Conservation (phyloP, 2,888 invertebrate genomes). For the Nomada lathburiana region DNA sequence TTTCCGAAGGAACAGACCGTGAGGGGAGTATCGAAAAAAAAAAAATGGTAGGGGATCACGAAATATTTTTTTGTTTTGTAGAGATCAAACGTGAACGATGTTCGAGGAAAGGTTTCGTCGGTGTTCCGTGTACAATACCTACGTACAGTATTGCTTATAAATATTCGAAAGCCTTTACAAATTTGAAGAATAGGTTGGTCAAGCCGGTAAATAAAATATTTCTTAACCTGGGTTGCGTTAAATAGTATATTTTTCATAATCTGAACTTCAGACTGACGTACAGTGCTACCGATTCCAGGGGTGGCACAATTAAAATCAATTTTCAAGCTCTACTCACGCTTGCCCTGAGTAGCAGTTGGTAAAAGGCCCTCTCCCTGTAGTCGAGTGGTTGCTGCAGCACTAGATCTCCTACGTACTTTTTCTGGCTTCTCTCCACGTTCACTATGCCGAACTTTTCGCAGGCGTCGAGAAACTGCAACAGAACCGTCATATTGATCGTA, state of each 20-base stretch:
- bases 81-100: background rate
- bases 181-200: no score
- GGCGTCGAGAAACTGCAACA: conserved; percentile 88
- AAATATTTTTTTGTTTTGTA: no score
- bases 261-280: no score
- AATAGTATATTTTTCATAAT: no score
- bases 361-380: conserved; percentile 91
- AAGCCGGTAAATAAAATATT: no score
- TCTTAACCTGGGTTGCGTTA: no score
- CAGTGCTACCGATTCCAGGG: background rate
- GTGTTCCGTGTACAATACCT: no score
- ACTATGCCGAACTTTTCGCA: conserved; percentile 90
- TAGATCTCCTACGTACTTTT: conserved; percentile 90
- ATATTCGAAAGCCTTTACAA: no score
- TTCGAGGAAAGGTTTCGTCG: no score
- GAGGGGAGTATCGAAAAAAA: background rate
- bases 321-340: conserved; percentile 86
- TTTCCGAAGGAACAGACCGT: background rate
- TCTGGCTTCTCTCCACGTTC: conserved; percentile 87
- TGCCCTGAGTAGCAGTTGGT: conserved; percentile 91
- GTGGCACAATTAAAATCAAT: conserved; percentile 71
- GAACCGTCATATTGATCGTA: conserved; percentile 21
- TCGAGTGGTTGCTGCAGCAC: conserved; percentile 90
- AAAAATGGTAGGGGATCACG: no score
- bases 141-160: no score